Conservation (phyloP, 2,888 invertebrate species). For the Drosophila helvetica region DNA sequence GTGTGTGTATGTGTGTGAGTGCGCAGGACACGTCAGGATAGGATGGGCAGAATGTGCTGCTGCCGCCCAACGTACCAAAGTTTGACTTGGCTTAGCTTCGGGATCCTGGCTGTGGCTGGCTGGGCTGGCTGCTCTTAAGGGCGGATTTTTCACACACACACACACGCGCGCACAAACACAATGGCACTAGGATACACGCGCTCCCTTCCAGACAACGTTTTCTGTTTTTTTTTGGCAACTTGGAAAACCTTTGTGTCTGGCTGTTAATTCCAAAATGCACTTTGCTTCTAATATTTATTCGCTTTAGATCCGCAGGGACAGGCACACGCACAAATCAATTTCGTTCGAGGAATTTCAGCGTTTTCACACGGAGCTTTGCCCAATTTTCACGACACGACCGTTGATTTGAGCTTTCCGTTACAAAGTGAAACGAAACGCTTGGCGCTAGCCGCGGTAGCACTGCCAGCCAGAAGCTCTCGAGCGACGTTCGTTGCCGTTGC, state of each 20-base stretch:
- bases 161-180: constrained; percentile 23
- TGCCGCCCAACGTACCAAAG: constrained; percentile 57
- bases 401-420: constrained; percentile 83
- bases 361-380: constrained; percentile 58
- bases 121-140: constrained; percentile 49
- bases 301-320: constrained; percentile 3
- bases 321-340: constrained; percentile 32
- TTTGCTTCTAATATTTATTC: constrained; percentile 8
- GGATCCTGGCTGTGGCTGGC: constrained; percentile 26
- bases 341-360: constrained; percentile 47
- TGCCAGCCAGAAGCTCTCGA: constrained; percentile 32
- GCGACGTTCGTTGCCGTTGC: constrained; percentile 32
- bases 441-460: constrained; percentile 61
- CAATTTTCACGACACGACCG: constrained; percentile 82
- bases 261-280: constrained; percentile 24
- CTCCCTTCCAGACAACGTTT: constrained; percentile 30
- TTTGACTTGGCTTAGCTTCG: constrained; percentile 73
- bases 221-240: constrained; percentile 26
- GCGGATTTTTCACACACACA: constrained; percentile 67
- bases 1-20: constrained; percentile 30
- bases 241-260: constrained; percentile 35
- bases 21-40: constrained; percentile 78
- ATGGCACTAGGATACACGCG: constrained; percentile 26
- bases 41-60: constrained; percentile 43
- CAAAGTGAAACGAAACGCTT: constrained; percentile 79